Percentiles rank a stretch among this genome's conserved stretches.
Evolutionary conservation across 2,888 invertebrate species (phyloP).

Genomic region (Tachystola acroxantha): DNA sequence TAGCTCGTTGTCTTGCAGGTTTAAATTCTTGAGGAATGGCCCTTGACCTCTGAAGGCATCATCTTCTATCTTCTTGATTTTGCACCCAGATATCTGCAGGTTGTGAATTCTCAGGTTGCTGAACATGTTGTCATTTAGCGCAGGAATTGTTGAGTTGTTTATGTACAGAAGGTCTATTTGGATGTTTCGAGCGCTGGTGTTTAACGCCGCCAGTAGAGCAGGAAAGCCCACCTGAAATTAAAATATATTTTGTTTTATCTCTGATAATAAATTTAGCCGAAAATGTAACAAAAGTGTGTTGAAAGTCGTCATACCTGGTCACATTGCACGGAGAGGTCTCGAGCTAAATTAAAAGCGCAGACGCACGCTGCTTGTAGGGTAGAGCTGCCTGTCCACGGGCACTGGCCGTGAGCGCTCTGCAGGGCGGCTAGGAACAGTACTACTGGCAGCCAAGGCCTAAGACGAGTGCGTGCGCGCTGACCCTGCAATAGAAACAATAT

Average conservation of each 20-base stretch:
- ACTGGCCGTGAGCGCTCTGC: slow-evolving; percentile 77
- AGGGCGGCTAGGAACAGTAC: slow-evolving; percentile 31
- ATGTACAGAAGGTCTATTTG: slow-evolving; percentile 91
- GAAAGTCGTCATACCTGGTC: slow-evolving; percentile 84
- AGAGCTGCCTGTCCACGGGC: slow-evolving; percentile 90
- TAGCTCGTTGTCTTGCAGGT: slow-evolving; percentile 90
- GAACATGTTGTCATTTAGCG: slow-evolving; percentile 83
- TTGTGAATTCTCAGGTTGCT: slow-evolving; percentile 85
- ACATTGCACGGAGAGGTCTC: slow-evolving; percentile 92
- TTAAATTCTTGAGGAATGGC: slow-evolving; percentile 86
- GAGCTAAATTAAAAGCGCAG: slow-evolving; percentile 91
- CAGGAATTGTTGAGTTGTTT: slow-evolving; percentile 89
- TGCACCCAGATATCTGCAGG: slow-evolving; percentile 90
- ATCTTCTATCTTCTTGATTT: slow-evolving; percentile 82
- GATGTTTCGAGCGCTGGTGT: slow-evolving; percentile 81
- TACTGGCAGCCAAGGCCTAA: slow-evolving; percentile 33
- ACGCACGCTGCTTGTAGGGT: slow-evolving; percentile 89
- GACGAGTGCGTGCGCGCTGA: slow-evolving; percentile 19
- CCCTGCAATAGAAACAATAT: slow-evolving; percentile 35
- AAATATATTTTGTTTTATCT: slow-evolving; percentile 4
- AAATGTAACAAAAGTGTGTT: too few relatives aligned
- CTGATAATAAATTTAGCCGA: too few relatives aligned
- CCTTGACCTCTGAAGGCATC: slow-evolving; percentile 92
- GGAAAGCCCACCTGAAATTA: slow-evolving; percentile 83
- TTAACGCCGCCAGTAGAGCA: slow-evolving; percentile 84